Evolutionary conservation across 2,888 invertebrate species (phyloP), one percentile per base, ranked within the genome.

Genomic region (Chloroclystis v-ata): DNA sequence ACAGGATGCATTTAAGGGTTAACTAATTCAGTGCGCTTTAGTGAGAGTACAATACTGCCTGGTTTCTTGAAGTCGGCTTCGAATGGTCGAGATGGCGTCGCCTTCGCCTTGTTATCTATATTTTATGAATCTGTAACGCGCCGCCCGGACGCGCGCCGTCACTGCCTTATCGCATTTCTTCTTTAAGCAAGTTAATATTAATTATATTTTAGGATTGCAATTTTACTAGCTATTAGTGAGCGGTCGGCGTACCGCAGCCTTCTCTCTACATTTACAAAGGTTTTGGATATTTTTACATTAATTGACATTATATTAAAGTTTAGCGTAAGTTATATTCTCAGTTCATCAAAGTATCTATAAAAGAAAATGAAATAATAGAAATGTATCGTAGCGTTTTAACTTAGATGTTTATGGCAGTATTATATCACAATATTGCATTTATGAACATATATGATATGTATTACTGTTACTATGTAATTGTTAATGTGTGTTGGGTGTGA

Each of bases 261-360:
- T 49, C 37, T 44, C 49, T 45, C 45, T 33, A 12, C 20, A 20
- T 30, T 25, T 45, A 40, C 42, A 57, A 38, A 64, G 43, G 53
- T 63, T 74, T 72, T 67, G 57, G 69, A 74, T 56, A 57, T 61
- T 52, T 71, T 67, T 74, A 73, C 69, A 69, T 60, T 44, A 5
- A 43, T 40, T 57, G 16, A 46, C 12, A 32, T 38, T 49, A 46
- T 37, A 38, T 28, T 37, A 20, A 37, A 43, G 12, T 37, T 8
- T 13, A 45, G 30, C 10, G 28, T 29, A 44, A 35, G n/a, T 50
- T 20, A 20, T 20, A 2, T 5, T 2, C 20, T 5, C 5, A 5
- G 20, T 20, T 20, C 20, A 5, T 20, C 5, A 5, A 4, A 4
- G 20, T 20, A 20, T 20, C 20, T 2, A n/a, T 5, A 5, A 20